Base-by-base conservation (phyloP, 37 sponge, comb jelly and placozoan species). In the Dysidea cf. avara region DNA sequence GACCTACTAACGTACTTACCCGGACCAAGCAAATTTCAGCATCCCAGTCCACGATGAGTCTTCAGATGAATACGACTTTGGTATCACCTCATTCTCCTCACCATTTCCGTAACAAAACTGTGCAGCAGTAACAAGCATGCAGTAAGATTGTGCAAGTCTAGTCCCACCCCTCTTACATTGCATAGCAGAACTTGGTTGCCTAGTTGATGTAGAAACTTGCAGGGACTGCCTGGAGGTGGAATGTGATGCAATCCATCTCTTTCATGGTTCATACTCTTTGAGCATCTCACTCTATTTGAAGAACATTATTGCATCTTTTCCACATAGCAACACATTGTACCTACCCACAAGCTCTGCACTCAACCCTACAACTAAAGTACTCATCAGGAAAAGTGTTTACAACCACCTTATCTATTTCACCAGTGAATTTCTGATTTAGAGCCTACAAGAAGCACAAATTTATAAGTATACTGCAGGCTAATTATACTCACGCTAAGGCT, bases 1-100 rank as follows among this genome's bases (percentile, higher is more conserved):
- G 37, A 3, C 16, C 25, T 34, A 24, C 37, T 11, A 38, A 20
- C 38, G 12, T 26, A 74, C 93, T 71, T 77, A 95, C 89, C 96
- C 96, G 29, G 96, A 82, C 96, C 96, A 95, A 18, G 88, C 88
- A 56, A 83, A 82, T 46, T 87, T 87, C 16, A 74, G 79, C 71
- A 88, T 73, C 32, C 96, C 96, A 24, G 71, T 66, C 96, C 87
- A 91, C 2, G 78, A 26, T 5, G 83, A 39, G 2, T 86, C 88
- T 29, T 34, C 34, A 40, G 68, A 68, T 18, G 78, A 77, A 5
- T 64, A 74, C 12, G 88, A 74, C 64, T 91, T 80, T 14, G 91
- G 80, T 7, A 69, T 55, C n/a, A 95, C 96, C 36, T 74, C 43
- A 48, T 56, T 78, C 74, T 87, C 85, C 24, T 53, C 32, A 1